Base-by-base conservation (phyloP, 2,113 vertebrate species). In the Prunella himalayana region DNA sequence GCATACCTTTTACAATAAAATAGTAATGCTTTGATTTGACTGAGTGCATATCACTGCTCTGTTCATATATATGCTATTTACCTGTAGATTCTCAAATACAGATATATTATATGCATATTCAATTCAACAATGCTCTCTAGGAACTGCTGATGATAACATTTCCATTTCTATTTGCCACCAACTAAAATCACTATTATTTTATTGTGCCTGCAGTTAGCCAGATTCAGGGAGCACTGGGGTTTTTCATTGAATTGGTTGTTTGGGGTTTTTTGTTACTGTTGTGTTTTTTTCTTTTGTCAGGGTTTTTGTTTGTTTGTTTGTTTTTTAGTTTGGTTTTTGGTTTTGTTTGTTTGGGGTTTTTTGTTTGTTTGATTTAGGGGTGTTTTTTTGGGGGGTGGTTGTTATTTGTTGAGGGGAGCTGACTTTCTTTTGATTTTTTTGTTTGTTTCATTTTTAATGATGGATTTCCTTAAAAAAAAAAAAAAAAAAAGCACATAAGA, bases 161-260 rank as follows among this genome's bases (percentile, higher is more conserved):
- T 54, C 64, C 30, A 56, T 66, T 87, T 91, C 24, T 71, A 11
- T 51, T 81, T 76, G 7, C 25, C 14, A 9, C 33, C 30, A 53
- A 9, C 9, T 82, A 27, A 35, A 91, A 41, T 18, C 17, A 24
- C 8, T 44, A 6, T 37, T 39, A 23, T 41, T 54, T 51, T 14
- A 23, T 54, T 79, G 79, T 25, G 15, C 31, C 71, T 81, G 37
- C 9, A 85, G 22, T 56, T 42, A 49, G 24, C 12, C 65, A 71
- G 12, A 54, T 30, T 44, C 1, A 3, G 44, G 21, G n/a, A 15
- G 3, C 49, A 23, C 2, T 35, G n/a, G 22, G 25, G 6, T 5
- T 39, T 66, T 68, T 45, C 33, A 59, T 0, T 65, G 41, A 37
- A 10, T 5, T 21, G 11, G 6, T 27, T 24, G 5, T 12, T 50